phyloP scores from a whole-genome alignment of 2,888 invertebrate species.

The Branchipolynoe longqiensis region DNA sequence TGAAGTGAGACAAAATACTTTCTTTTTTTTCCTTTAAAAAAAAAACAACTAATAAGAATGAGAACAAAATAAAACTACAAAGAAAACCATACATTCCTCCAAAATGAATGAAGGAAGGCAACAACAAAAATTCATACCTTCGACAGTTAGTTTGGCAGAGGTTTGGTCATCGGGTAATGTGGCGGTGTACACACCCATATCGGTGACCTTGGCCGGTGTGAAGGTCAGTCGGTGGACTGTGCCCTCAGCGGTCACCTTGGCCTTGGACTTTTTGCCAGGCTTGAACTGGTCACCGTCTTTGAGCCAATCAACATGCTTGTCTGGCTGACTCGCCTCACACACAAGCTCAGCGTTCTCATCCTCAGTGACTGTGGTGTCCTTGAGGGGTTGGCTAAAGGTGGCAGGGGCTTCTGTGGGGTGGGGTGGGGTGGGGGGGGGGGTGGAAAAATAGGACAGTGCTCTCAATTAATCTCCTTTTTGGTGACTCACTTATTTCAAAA shows the following conservation, averaged over 20 bases:
- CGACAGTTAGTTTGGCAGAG: slow-evolving; percentile 66
- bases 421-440: too few relatives aligned
- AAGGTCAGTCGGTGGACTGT: slow-evolving; percentile 73
- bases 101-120: slow-evolving; percentile 1
- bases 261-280: slow-evolving; percentile 86
- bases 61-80: neutral
- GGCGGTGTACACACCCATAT: slow-evolving; percentile 76
- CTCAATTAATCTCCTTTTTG: too few relatives aligned
- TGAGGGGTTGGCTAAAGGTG: slow-evolving; percentile 76
- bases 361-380: slow-evolving; percentile 75
- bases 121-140: slow-evolving; percentile 63
- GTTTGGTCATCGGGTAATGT: slow-evolving; percentile 81
- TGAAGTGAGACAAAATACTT: neutral
- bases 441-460: too few relatives aligned
- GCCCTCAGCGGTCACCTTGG: slow-evolving; percentile 84
- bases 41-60: neutral
- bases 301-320: slow-evolving; percentile 49
- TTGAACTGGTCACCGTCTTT: slow-evolving; percentile 54
- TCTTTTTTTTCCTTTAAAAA: neutral
- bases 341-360: slow-evolving; percentile 76
- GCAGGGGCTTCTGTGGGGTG: slow-evolving; percentile 90
- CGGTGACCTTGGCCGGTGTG: slow-evolving; percentile 73
- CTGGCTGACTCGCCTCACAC: slow-evolving; percentile 74
- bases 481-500: too few relatives aligned
- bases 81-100: neutral